Base-by-base conservation (phyloP, 2,888 invertebrate species). In the Thereva unica region DNA sequence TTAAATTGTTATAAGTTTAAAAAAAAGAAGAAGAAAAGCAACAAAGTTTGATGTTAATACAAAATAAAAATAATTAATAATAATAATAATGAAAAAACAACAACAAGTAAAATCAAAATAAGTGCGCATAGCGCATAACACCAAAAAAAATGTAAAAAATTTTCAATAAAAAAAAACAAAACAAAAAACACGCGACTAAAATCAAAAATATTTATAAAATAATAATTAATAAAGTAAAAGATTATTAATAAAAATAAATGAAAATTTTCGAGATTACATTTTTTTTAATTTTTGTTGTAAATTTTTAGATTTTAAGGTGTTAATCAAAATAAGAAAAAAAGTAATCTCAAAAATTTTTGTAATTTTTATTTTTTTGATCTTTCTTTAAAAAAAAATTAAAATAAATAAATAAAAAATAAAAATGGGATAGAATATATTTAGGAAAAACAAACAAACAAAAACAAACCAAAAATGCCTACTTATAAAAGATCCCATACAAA, bases 261-360 rank as follows among this genome's bases (percentile, higher is more conserved):
- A 10, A 42, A 65, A 38, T 42, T 37, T 55, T 55, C 42, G 55
- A 41, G 56, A 23, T 23, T 23, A 23, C 12, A 65, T 47, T 54
- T 65, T 55, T 64, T 64, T 63, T 66, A 63, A 59, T 63, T 67
- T 59, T 68, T 61, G 23, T 55, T 68, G 68, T 68, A 68, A 54
- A 68, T 66, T 66, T 23, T 44, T 68, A 68, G 68, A 49, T 66
- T 40, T 34, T 61, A 61, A 61, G 61, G 50, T 50, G 61, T 50
- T 61, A 10, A 40, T 23, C 23, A 23, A 23, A 23, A 23, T 40
- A 61, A 61, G 50, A 41, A 49, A 50, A 61, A 50, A 61, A 41
- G 61, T 50, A 61, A 50, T 61, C 61, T 61, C 61, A 61, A 50
- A 61, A 61, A 12, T 61, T 61, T 47, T 47, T 47, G 47, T 42